Conservation (phyloP, 2,797 vertebrate species). For the Lithobates pipiens region DNA sequence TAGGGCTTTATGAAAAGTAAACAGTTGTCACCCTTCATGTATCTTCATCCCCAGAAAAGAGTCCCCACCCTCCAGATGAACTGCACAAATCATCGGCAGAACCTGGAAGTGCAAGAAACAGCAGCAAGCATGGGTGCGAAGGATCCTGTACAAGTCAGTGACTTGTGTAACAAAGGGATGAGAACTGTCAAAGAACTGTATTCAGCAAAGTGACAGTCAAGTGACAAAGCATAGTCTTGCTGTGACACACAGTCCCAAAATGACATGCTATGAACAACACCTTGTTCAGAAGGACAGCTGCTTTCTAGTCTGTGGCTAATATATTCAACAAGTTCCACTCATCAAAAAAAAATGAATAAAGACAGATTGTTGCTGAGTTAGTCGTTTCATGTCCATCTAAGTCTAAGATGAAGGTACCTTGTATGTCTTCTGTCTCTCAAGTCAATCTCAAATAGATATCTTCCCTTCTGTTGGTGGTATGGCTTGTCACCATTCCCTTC, state of each 20-base stretch:
- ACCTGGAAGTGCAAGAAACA: not conserved
- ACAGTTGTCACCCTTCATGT: conserved; percentile 51
- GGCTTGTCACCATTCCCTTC: not conserved
- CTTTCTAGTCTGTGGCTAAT: conserved; percentile 17
- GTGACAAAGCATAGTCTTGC: not conserved
- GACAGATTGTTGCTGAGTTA: conserved; percentile 1
- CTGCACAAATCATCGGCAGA: conserved; percentile 21
- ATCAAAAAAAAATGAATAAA: conserved; percentile 1
- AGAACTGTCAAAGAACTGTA: not conserved
- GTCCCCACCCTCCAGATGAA: conserved; percentile 25
- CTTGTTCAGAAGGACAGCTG: conserved; percentile 22
- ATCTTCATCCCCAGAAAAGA: conserved; percentile 19
- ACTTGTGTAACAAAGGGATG: not conserved
- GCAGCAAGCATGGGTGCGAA: not conserved
- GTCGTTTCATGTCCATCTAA: not conserved
- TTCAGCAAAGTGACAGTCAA: conserved; percentile 4
- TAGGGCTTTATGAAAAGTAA: conserved; percentile 48
- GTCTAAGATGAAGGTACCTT: not conserved
- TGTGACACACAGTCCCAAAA: conserved; percentile 14
- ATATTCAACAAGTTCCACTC: conserved; percentile 9
- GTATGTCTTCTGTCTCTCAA: not conserved
- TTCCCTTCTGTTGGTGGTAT: not conserved
- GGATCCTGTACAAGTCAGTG: not conserved
- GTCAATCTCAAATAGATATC: not conserved
- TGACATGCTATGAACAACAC: conserved; percentile 5